Evolutionary conservation across 2,888 invertebrate genomes (phyloP), one percentile per base, ranked within the genome.

Genomic region (Epinotia bilunana): DNA sequence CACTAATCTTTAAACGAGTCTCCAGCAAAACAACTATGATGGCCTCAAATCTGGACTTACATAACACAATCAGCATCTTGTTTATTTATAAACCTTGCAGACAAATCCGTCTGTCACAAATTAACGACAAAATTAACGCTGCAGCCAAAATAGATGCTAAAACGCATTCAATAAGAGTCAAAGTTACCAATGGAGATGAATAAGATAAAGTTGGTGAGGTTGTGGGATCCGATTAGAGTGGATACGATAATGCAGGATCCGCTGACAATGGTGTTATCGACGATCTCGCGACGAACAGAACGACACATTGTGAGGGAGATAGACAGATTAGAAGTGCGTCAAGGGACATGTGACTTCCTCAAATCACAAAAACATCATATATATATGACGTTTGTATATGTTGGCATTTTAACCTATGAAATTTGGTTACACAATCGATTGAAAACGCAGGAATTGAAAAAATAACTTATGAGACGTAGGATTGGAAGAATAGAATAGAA

Each of bases 101-200:
- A 91, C 91, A 91, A 92, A 93, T 92, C 92, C 90, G 87, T 87
- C 88, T 89, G 90, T 89, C 90, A 91, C 90, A 90, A 84, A 86
- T 82, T 80, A 82, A 83, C 81, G 62, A 83, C 88, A 79, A 85
- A 72, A n/a, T 46, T 77, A 65, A 13, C 11, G 12, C 11, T 78
- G 64, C 83, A 72, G 12, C 6, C 55, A 6, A 1, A 16, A 7
- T 3, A 12, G 20, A 53, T 75, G 74, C 81, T 86, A 80, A 74
- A 3, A 16, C 0, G 1, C 16, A 49, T 6, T 12, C 0, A 0
- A 49, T 83, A 89, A 77, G 79, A 81, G 80, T 81, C 62, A 81
- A 77, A 78, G 73, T 85, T 1, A 57, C 7, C 49, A 75, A 58
- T 5, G 11, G 5, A 49, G 5, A 11, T 11, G 49, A 77, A 72